Base-by-base conservation (phyloP, 2,888 invertebrate genomes). In the Melanargia galathea region DNA sequence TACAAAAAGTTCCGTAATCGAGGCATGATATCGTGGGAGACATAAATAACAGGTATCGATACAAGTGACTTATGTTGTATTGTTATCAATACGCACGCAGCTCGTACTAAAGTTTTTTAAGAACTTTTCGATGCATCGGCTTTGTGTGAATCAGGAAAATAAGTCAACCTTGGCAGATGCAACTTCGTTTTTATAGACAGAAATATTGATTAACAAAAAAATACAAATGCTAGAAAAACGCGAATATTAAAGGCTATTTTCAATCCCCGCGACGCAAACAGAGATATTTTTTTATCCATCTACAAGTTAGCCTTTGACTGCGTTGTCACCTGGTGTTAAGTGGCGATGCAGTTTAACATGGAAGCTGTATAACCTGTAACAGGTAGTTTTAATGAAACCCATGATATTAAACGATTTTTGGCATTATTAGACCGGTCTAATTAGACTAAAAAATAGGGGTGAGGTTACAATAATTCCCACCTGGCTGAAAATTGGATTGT, bases 41-140 rank as follows among this genome's bases (percentile, higher is more conserved):
- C 64, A 65, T 69, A 70, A 70, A 73, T 70, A 73, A 73, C 67
- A 71, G 68, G 66, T 65, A 69, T 71, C 72, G 68, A 75, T 72
- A 71, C 63, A 69, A 68, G 60, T 62, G 70, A 73, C 68, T 70
- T 71, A 67, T 71, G 65, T 68, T 70, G 71, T 69, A 66, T 67
- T 69, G 69, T 62, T 65, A 67, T 68, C 68, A 66, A 63, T 70
- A 66, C 63, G 62, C 67, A 65, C 71, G 52, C 61, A 64, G 46
- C 52, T 24, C 51, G 52, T 35, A 52, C n/a, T 52, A 35, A 35
- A 52, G 35, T 69, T 66, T 68, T 70, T 69, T 60, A 79, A 38
- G 49, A 59, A 35, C 3, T 22, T 51, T 20, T 59, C 18, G 59
- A 35, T 48, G 24, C 24, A 58, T 33, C 33, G 48, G 46, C 43